phyloP scores from a whole-genome alignment of 1,140 invertebrate genomes.

The Papilio machaon region DNA sequence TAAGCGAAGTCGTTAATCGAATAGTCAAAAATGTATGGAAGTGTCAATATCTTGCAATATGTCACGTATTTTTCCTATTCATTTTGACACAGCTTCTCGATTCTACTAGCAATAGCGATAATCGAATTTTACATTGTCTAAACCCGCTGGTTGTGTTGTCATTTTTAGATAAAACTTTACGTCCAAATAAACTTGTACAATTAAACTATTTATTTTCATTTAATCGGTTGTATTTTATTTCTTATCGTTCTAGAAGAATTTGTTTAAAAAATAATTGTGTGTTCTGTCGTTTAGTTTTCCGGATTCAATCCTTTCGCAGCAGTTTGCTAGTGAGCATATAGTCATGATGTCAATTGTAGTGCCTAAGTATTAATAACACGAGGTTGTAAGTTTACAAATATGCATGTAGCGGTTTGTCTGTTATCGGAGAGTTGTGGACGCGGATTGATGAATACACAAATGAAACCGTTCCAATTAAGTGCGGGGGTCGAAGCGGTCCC shows the following conservation, averaged over 20 bases:
- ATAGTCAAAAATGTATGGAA: too few relatives aligned
- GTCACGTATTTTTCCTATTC: too few relatives aligned
- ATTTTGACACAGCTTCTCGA: too few relatives aligned
- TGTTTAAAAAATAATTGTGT: neutral
- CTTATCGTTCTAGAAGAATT: neutral
- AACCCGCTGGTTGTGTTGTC: neutral
- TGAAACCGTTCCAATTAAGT: constrained; percentile 58
- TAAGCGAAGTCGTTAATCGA: too few relatives aligned
- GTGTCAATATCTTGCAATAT: too few relatives aligned
- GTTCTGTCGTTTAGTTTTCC: neutral
- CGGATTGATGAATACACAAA: constrained; percentile 58
- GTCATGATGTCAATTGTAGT: neutral
- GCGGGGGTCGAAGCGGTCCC: constrained; percentile 46
- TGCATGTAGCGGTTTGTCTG: neutral
- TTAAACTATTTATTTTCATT: neutral
- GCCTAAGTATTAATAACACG: neutral
- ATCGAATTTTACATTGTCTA: too few relatives aligned
- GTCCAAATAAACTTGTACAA: neutral
- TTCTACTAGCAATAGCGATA: too few relatives aligned
- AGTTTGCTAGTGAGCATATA: neutral
- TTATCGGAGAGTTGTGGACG: constrained; percentile 12
- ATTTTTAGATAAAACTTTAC: neutral
- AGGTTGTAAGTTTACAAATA: constrained; percentile 2
- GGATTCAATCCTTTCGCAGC: neutral
- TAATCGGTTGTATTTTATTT: neutral